A percentile compares a stretch with the other conserved stretches of the same genome.
These are phyloP conservation scores for Acronicta alni DNA, from an alignment of 2,888 invertebrate genomes.

Conservation along the genomic window DNA sequence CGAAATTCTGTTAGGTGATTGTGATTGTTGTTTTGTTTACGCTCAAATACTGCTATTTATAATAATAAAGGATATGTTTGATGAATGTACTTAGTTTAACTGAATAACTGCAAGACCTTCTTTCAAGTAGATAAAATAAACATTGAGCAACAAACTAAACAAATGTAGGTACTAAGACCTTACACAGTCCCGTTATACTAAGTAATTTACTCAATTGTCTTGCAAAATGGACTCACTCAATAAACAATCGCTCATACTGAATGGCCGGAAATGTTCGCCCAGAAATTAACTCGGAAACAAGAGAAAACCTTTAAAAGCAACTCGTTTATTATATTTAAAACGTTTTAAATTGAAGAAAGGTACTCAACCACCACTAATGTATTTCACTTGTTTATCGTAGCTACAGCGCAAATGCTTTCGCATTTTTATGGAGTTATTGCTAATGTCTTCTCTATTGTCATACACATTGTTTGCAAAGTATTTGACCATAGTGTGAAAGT, in stretches of 20 bases:
- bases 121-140: conserved; percentile 9
- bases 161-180: conserved; percentile 28
- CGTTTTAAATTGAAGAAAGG: conserved; percentile 79
- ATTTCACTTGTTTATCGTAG: conserved; percentile 73
- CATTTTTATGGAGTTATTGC: conserved; percentile 59
- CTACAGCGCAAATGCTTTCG: conserved; percentile 56
- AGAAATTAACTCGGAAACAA: conserved; percentile 87
- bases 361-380: conserved; percentile 72
- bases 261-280: conserved; percentile 88
- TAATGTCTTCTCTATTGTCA: conserved; percentile 14
- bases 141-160: conserved; percentile 40
- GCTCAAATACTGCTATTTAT: background rate
- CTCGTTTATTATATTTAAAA: conserved; percentile 85
- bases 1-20: background rate
- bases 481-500: background rate
- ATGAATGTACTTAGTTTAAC: background rate
- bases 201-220: conserved; percentile 85
- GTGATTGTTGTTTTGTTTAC: background rate
- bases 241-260: conserved; percentile 89
- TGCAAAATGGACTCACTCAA: conserved; percentile 81
- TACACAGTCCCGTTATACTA: conserved; percentile 73
- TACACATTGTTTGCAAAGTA: background rate
- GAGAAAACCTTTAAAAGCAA: conserved; percentile 86
- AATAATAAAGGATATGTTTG: background rate
- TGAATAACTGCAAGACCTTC: background rate